These are phyloP conservation scores for Maniola hyperantus DNA, from an alignment of 2,888 invertebrate species.

Conservation along the genomic window DNA sequence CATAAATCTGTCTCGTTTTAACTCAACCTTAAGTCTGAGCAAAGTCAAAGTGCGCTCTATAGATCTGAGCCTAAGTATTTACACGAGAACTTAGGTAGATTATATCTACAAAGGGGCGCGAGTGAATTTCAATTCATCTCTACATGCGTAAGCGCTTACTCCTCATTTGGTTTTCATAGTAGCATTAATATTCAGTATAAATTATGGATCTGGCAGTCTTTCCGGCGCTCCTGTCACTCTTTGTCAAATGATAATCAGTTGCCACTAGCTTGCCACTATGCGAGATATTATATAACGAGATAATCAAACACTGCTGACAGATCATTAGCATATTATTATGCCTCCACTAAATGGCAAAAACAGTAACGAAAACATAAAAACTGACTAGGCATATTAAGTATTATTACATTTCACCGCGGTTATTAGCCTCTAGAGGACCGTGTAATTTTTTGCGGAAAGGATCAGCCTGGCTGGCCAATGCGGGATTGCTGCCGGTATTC, in stretches of 20 bases:
- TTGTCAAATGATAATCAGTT: constrained; percentile 64
- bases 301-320: constrained; percentile 45
- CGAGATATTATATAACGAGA: constrained; percentile 53
- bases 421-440: too few species aligned
- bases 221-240: not conserved
- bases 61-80: too few species aligned
- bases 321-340: constrained; percentile 32
- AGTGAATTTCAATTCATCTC: not conserved
- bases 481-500: too few species aligned
- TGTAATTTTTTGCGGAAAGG: too few species aligned
- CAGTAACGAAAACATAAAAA: not conserved
- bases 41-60: too few species aligned
- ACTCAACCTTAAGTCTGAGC: too few species aligned
- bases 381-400: not conserved
- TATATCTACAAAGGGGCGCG: not conserved
- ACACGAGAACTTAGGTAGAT: too few species aligned
- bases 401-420: too few species aligned
- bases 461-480: too few species aligned
- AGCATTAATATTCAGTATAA: not conserved
- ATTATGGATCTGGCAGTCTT: not conserved
- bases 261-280: constrained; percentile 39
- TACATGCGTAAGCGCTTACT: not conserved
- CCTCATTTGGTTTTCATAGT: constrained; percentile 1
- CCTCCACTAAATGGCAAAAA: not conserved
- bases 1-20: too few species aligned